Evolutionary conservation across 2,113 vertebrate species (phyloP), one percentile per base, ranked within the genome.

Genomic region (Sterrhoptilus dennistouni): DNA sequence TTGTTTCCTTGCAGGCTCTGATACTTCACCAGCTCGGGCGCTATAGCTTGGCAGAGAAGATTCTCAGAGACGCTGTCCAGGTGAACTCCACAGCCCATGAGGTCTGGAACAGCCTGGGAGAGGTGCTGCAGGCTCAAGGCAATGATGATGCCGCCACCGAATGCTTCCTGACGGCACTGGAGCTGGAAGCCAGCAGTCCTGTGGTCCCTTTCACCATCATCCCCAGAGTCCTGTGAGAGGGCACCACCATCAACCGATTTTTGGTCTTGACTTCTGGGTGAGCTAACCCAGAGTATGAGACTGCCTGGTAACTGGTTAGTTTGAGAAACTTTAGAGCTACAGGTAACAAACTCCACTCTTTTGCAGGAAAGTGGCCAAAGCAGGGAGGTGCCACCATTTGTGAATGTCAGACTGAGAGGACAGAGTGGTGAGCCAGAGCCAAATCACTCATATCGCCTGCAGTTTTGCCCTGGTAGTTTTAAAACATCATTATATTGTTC

Each of bases 141-240:
- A 99, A 99, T 36, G 98, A 99, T 2, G 98, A 98, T 2, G 99
- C 99, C 0, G 99, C 99, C 1, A 99, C 99, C 0, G 99, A 99
- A 97, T 99, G 99, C 97, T 99, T 99, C 97, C 98, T 99, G 87
- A 99, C 99, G 0, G 99, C 99, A 0, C 94, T 99, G 98, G 99
- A 99, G 98, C 98, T 99, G 78, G 99, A 99, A 97, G 99, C 99
- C 92, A 99, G 99, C 98, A 99, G 99, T 96, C 99, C 99, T 0
- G 98, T 99, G 2, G 98, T 99, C 94, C 99, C 99, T 83, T 99
- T 99, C 89, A 99, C 99, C 96, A 99, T 99, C 97, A 99, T 99
- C 64, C 99, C 99, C 57, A 97, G 99, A 24, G 97, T 98, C 3
- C 99, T 99, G 95, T 99, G 98, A 99, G 50, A 83, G 16, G 20